Base-by-base conservation (phyloP, 2,888 invertebrate genomes). In the Odontothrips loti region DNA sequence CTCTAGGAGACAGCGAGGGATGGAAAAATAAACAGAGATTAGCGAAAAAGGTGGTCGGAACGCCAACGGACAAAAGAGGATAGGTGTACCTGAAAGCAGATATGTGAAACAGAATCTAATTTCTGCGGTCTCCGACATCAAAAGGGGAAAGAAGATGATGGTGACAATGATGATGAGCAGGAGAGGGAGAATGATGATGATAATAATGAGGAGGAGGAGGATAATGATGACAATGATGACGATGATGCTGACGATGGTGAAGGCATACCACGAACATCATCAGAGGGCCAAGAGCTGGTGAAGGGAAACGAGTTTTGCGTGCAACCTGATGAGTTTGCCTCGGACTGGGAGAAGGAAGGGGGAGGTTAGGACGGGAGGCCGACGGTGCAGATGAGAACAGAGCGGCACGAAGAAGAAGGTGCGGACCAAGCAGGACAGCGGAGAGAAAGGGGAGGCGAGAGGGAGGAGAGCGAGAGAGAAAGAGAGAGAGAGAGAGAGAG, bases 401-500 rank as follows among this genome's bases (percentile, higher is more conserved):
- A 10, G 51, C 3, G 51, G 20, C 15, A 51, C 51, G 51, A 10
- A 51, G 2, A 2, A 20, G 3, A 51, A 51, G 51, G 34, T 43
- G 34, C 34, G 34, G 34, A 43, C 34, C 34, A 4, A 43, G 34
- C 3, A 6, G 34, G 34, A 6, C 34, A 6, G 34, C 34, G 34
- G 6, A 43, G 34, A 43, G 34, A 43, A 43, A 43, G 34, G 34
- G 34, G 34, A 43, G 34, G 34, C n/a, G n/a, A n/a, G n/a, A n/a
- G n/a, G n/a, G n/a, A n/a, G 12, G 48, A 48, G 48, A 48, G 48
- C 12, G 48, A 48, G 51, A 51, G 51, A 8, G 51, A 51, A 17
- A 51, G 51, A 51, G 51, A 51, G 51, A 51, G 51, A 51, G 51
- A 51, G 51, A 51, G 58, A 58, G 58, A 58, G 58, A 58, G 58